A percentile compares a stretch with the other conserved stretches of the same genome.
These are phyloP conservation scores for Chanos chanos DNA, from an alignment of 2,797 vertebrate genomes.

Conservation along the genomic window DNA sequence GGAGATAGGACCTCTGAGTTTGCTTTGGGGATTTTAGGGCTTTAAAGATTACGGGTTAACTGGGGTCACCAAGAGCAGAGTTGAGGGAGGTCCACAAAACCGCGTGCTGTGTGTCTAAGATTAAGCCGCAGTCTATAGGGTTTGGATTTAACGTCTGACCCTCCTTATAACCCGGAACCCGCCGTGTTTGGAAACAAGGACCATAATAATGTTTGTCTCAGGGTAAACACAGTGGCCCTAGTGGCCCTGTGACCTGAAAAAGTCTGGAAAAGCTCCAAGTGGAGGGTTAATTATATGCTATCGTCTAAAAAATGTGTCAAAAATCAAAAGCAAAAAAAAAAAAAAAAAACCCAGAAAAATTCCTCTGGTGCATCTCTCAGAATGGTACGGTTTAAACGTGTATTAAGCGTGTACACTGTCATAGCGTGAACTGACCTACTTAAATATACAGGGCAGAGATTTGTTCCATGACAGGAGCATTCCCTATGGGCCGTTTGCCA, in stretches of 20 bases:
- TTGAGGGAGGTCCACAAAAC: slow-evolving; percentile 4
- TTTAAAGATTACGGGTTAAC: slow-evolving; percentile 41
- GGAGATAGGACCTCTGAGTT: slow-evolving; percentile 29
- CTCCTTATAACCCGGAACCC: slow-evolving; percentile 10
- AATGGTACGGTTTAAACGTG: too few relatives aligned
- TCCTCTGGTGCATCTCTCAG: too few relatives aligned
- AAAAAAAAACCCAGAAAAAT: too few relatives aligned
- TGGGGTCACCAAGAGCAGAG: slow-evolving; percentile 23
- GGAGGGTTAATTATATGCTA: too few relatives aligned
- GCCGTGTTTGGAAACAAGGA: slow-evolving; percentile 14
- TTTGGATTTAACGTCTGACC: slow-evolving; percentile 31
- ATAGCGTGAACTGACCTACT: slow-evolving; percentile 42
- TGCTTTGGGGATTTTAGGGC: slow-evolving; percentile 31
- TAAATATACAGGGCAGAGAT: slow-evolving; percentile 36
- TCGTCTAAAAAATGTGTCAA: too few relatives aligned
- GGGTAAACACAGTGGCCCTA: background rate
- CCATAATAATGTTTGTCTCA: slow-evolving; percentile 29
- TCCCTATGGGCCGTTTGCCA: slow-evolving; percentile 21
- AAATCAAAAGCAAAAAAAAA: too few relatives aligned
- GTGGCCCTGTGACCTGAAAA: background rate
- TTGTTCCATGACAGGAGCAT: slow-evolving; percentile 27
- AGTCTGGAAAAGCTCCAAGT: background rate
- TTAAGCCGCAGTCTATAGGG: slow-evolving; percentile 31
- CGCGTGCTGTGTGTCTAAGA: slow-evolving; percentile 31
- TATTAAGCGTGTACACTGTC: too few relatives aligned